Percentiles rank a stretch among this genome's conserved stretches.
Conservation (phyloP, 2,113 vertebrate species). For the Morone saxatilis region DNA sequence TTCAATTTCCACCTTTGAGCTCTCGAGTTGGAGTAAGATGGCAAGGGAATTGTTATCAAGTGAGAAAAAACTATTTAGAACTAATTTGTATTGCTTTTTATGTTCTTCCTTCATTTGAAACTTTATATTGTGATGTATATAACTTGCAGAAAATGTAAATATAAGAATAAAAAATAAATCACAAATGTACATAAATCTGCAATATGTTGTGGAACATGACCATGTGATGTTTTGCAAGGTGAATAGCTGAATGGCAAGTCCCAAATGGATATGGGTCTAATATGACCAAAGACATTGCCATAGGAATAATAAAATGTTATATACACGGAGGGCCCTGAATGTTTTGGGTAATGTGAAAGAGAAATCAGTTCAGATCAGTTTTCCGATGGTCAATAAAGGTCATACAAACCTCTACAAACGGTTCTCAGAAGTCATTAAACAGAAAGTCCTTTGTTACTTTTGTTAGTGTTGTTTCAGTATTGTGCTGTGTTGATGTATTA, state of each 20-base stretch:
- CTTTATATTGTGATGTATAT: too few species aligned
- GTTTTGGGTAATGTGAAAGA: slow-evolving; percentile 4
- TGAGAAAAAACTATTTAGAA: not conserved
- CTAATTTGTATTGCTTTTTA: too few species aligned
- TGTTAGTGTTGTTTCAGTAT: not conserved
- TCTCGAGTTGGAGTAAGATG: not conserved
- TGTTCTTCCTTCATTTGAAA: too few species aligned
- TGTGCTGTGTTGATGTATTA: not conserved
- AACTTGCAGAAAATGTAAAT: not conserved
- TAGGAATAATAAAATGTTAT: not conserved
- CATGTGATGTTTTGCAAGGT: not conserved
- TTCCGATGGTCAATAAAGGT: not conserved
- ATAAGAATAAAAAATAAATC: not conserved
- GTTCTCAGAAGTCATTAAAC: slow-evolving; percentile 8
- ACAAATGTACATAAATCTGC: not conserved
- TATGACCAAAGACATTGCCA: too few species aligned
- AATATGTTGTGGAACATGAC: not conserved
- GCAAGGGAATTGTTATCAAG: not conserved
- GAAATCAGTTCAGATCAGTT: not conserved
- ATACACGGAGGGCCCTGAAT: not conserved
- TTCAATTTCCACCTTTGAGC: not conserved
- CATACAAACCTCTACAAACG: not conserved
- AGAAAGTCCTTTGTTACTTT: not conserved
- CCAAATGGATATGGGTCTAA: too few species aligned
- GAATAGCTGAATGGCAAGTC: not conserved